These are phyloP conservation scores for Pterocles orientalis DNA, from an alignment of 2,113 vertebrate genomes.

Conservation along the genomic window DNA sequence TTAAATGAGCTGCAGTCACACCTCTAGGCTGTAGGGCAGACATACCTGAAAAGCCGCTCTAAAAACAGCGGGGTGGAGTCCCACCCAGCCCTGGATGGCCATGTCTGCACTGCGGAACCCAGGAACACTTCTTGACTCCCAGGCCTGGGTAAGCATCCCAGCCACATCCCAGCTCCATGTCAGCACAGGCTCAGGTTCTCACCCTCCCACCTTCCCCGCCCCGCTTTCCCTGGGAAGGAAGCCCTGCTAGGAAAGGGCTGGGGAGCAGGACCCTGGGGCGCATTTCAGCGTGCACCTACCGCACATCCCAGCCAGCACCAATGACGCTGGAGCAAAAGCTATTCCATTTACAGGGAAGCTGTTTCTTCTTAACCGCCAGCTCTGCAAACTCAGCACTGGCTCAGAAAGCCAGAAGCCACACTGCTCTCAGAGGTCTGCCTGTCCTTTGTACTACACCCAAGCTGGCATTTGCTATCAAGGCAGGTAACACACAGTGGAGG, in stretches of 20 bases:
- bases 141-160: not conserved
- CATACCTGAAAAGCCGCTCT: constrained; percentile 37
- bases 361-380: not conserved
- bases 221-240: constrained; percentile 11
- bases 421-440: not conserved
- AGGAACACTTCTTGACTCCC: not conserved
- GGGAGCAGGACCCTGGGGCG: not conserved
- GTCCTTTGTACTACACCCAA: too few species aligned
- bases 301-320: not conserved
- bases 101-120: not conserved
- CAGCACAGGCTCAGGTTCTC: constrained; percentile 1
- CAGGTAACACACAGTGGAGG: not conserved
- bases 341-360: not conserved
- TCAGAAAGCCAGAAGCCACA: not conserved
- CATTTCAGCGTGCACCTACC: not conserved
- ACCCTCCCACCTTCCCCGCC: not conserved
- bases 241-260: not conserved
- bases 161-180: not conserved
- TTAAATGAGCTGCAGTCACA: not conserved
- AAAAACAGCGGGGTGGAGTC: not conserved
- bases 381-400: not conserved
- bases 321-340: accelerated
- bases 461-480: not conserved
- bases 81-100: not conserved
- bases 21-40: constrained; percentile 40